Evolutionary conservation across 1,140 invertebrate species (phyloP).

Genomic region (Ylistrum balloti): DNA sequence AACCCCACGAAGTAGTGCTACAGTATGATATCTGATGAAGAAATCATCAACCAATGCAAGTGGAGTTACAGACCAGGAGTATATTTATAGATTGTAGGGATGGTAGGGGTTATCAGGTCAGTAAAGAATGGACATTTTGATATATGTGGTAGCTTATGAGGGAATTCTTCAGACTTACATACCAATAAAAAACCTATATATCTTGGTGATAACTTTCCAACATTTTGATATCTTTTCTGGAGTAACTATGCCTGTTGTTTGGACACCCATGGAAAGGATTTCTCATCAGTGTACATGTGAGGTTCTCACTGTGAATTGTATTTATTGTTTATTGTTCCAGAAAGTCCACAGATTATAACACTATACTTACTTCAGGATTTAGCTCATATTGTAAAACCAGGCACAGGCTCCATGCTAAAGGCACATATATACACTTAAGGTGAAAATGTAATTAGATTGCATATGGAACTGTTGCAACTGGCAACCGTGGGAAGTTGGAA

Average conservation of each 20-base stretch:
- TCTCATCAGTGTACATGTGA: not conserved
- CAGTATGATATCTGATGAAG: not conserved
- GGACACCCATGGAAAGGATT: not conserved
- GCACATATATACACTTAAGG: not conserved
- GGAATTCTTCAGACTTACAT: not conserved
- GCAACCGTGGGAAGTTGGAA: not conserved
- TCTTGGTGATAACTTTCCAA: slow-evolving; percentile 8
- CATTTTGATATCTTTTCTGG: not conserved
- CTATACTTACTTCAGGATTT: not conserved
- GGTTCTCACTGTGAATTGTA: not conserved
- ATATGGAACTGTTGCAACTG: not conserved
- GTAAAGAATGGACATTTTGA: slow-evolving; percentile 34
- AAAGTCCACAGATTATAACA: not conserved
- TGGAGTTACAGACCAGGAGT: not conserved
- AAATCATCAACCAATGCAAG: not conserved
- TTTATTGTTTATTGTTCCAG: not conserved
- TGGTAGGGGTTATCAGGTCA: not conserved
- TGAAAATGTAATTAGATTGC: not conserved
- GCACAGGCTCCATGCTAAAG: not conserved
- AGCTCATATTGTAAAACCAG: not conserved
- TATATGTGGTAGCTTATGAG: not conserved
- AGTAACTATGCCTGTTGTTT: not conserved
- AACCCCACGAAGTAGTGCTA: not conserved
- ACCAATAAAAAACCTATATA: not conserved
- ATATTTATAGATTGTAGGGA: not conserved